Evolutionary conservation across 2,888 invertebrate genomes (phyloP).

Genomic region (Cheilosia scutellata): DNA sequence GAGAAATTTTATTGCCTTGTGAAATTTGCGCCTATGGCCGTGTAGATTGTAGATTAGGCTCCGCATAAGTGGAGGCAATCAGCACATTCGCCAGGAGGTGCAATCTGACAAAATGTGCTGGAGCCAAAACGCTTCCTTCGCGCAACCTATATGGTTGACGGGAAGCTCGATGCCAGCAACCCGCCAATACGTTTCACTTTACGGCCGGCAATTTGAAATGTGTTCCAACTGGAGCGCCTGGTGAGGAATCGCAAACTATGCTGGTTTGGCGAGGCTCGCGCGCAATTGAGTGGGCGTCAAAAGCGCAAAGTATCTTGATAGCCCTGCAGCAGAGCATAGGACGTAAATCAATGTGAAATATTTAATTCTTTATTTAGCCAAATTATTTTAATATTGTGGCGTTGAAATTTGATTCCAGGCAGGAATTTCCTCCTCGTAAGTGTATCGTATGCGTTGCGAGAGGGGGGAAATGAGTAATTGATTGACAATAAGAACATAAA

Average conservation of each 20-base stretch:
- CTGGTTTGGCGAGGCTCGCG: conserved; percentile 47
- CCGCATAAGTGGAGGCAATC: conserved; percentile 67
- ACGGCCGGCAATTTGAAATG: conserved; percentile 54
- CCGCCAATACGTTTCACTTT: conserved; percentile 23
- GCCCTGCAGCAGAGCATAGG: conserved; percentile 61
- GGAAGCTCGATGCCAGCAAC: not conserved
- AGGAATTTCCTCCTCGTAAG: conserved; percentile 42
- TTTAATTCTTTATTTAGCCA: conserved; percentile 76
- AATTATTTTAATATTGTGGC: conserved; percentile 76
- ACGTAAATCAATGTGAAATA: conserved; percentile 75
- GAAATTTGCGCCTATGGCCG: conserved; percentile 76
- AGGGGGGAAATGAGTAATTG: conserved; percentile 64
- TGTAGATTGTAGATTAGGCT: conserved; percentile 75
- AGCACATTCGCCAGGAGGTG: conserved; percentile 71
- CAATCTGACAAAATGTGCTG: conserved; percentile 69
- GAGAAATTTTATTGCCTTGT: conserved; percentile 76
- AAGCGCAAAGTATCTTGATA: conserved; percentile 76
- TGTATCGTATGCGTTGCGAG: not conserved
- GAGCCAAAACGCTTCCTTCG: conserved; percentile 6
- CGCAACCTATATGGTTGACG: not conserved
- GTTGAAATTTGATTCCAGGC: conserved; percentile 74
- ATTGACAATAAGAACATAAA: conserved; percentile 73
- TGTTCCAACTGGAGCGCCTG: conserved; percentile 57
- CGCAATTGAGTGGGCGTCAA: conserved; percentile 73
- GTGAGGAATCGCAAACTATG: conserved; percentile 46